Conservation (phyloP, 2,888 invertebrate genomes). For the Drosophila meridionalis region DNA sequence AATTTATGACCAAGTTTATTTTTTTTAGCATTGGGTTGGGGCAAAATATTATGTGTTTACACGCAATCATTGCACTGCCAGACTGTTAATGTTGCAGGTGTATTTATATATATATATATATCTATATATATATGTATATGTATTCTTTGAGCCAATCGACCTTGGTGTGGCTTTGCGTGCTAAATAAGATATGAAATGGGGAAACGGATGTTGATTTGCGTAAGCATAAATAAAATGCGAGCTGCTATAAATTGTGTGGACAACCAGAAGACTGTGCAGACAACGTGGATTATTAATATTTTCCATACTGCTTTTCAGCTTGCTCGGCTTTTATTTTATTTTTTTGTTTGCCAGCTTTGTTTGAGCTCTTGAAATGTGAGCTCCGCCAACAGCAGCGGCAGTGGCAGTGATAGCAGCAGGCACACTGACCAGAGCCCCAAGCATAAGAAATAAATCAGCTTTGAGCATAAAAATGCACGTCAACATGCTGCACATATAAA, state of each 20-base stretch:
- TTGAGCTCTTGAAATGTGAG: constrained; percentile 72
- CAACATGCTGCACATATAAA: constrained; percentile 44
- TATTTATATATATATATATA: background rate
- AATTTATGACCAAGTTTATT: constrained; percentile 46
- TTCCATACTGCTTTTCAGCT: constrained; percentile 63
- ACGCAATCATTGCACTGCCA: constrained; percentile 56
- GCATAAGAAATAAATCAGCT: constrained; percentile 65
- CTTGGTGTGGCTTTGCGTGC: constrained; percentile 17
- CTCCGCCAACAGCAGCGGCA: constrained; percentile 8
- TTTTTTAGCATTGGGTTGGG: constrained; percentile 22
- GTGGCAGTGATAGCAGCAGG: constrained; percentile 6
- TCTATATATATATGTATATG: constrained; percentile 3
- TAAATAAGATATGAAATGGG: constrained; percentile 48
- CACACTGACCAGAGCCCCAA: constrained; percentile 31
- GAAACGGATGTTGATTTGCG: constrained; percentile 32
- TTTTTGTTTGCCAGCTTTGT: constrained; percentile 46
- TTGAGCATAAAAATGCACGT: constrained; percentile 62
- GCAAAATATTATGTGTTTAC: constrained; percentile 48
- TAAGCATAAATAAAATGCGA: constrained; percentile 61
- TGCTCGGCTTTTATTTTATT: constrained; percentile 8
- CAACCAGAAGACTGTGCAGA: constrained; percentile 9
- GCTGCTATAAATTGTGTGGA: constrained; percentile 60
- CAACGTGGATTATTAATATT: constrained; percentile 71
- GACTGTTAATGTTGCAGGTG: constrained; percentile 42
- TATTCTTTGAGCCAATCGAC: constrained; percentile 7